Evolutionary conservation across 64 coral and sea anemone genomes (phyloP).

Genomic region (Acropora yongei): DNA sequence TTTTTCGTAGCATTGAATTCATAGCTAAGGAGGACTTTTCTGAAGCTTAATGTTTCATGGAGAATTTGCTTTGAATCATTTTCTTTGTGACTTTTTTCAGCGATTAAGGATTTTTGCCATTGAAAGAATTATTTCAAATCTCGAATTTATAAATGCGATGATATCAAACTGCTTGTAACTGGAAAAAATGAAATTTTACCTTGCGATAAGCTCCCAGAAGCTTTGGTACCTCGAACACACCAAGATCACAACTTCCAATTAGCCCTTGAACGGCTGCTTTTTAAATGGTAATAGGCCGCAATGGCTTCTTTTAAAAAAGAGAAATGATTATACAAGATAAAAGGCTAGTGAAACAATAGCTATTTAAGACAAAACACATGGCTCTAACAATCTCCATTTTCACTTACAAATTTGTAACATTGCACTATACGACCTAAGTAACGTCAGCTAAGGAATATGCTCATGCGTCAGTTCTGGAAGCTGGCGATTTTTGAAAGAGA

Average conservation of each 20-base stretch:
- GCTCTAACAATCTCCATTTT: background rate
- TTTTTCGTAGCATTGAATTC: no score
- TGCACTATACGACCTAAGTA: no score
- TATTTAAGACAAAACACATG: background rate
- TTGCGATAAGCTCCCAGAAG: background rate
- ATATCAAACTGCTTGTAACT: background rate
- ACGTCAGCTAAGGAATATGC: no score
- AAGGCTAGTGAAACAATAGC: constrained; percentile 42
- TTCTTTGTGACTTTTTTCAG: no score
- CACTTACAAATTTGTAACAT: no score
- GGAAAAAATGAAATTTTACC: background rate
- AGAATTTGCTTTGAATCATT: no score
- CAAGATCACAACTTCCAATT: background rate
- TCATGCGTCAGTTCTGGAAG: no score
- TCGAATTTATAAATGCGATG: background rate
- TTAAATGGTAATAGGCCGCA: constrained; percentile 1
- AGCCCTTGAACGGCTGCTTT: background rate
- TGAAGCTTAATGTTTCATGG: no score
- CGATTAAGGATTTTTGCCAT: no score
- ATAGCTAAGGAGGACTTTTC: no score
- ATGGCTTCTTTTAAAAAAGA: constrained; percentile 32
- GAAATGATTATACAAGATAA: constrained; percentile 39
- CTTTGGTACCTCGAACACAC: no score
- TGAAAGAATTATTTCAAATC: background rate
- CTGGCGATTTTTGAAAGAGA: no score